Evolutionary conservation across 2,888 invertebrate genomes (phyloP), one percentile per base, ranked within the genome.

Genomic region (Rotaria sp.): DNA sequence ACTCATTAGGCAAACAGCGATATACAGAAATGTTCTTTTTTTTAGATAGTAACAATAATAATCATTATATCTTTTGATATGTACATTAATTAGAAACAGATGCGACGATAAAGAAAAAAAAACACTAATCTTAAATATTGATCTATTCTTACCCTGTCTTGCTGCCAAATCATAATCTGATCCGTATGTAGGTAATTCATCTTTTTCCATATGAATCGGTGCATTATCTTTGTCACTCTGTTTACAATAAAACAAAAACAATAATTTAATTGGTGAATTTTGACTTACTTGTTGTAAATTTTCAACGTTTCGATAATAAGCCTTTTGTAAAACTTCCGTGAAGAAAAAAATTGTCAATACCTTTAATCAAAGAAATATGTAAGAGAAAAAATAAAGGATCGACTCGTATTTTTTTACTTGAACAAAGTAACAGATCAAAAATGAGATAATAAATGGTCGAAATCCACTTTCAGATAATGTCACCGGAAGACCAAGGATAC

Each of bases 401-500:
- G 15, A 18, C 18, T 50, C 13, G 4, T 50, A 90, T 88, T 11
- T 89, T 88, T 86, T 87, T 87, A 90, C 90, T 89, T 90, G 90
- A 86, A 90, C 87, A 55, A 90, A 85, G 48, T 89, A 89, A 84
- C 90, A 89, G 21, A 89, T 55, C 10, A 90, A 85, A 87, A 91
- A 90, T 7, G 90, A 88, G 57, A 90, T 88, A 5, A 91, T 88
- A 86, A 91, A 90, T 30, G 91, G 90, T 87, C 89, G 89, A 11
- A 90, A 87, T 0, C 91, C 91, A 18, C 90, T 88, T 50, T 89
- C 87, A 15, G 89, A 88, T 50, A 91, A 88, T 11, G 89, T 91
- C 38, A 90, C 90, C 55, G 91, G 91, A n/a, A 91, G 88, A 41
- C 90, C 90, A 84, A 91, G 88, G 86, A 91, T 89, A 24, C 90